Evolutionary conservation across 2,797 vertebrate genomes (phyloP), one percentile per base, ranked within the genome.

Genomic region (Chelidonichthys spinosus): DNA sequence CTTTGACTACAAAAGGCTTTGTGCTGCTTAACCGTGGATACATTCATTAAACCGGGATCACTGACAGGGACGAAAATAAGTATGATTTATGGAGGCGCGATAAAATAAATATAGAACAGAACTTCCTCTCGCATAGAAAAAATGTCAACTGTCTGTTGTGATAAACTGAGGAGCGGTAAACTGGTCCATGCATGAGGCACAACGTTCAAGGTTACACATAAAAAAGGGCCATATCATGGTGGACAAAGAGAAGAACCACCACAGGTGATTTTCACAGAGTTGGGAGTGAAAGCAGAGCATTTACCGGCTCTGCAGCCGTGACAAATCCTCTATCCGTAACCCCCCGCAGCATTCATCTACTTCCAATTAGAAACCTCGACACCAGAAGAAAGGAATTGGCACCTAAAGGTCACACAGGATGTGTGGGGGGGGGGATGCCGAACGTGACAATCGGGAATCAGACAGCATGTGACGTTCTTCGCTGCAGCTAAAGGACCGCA

Each of bases 361-460:
- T 88, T 87, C 63, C 74, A 83, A 89, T 86, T 87, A 89, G 63
- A 84, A 79, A 71, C 61, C 56, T 49, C 62, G 63, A 74, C 82
- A 73, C 44, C 54, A 84, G 72, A 80, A 62, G 62, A 74, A 56
- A 66, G 17, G 47, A 74, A 82, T 11, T 15, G 59, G 47, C 54
- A 73, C 53, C 49, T 55, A 87, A 85, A 88, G 78, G 79, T 90
- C 69, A 84, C 6, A 25, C 25, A 25, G 25, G 25, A 25, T 25
- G 25, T 25, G 25, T 25, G 1, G 25, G 25, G 25, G 25, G 3
- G 2, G 50, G 56, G 67, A 52, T 32, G 67, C 70, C 55, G 67
- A 72, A 65, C 52, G 37, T 7, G 43, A 56, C 60, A 14, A 76
- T 5, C 39, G 33, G 43, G 76, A 71, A 56, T 75, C 35, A 72